Conservation (phyloP, 2,113 vertebrate genomes). For the Alethe diademata region DNA sequence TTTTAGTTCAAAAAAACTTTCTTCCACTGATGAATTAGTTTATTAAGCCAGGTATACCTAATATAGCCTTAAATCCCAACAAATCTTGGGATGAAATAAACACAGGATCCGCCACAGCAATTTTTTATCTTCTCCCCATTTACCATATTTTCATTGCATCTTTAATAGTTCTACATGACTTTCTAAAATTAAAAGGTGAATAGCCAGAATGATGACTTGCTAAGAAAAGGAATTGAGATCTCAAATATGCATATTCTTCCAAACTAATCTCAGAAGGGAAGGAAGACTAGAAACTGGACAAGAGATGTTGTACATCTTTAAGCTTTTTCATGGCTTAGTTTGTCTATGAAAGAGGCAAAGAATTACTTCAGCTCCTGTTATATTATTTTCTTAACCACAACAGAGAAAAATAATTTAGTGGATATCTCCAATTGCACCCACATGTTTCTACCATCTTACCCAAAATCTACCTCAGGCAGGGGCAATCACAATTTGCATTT, state of each 20-base stretch:
- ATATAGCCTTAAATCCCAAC: not conserved
- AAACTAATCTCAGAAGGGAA: not conserved
- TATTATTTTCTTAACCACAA: not conserved
- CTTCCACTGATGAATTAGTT: not conserved
- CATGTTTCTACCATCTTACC: not conserved
- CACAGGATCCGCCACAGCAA: not conserved
- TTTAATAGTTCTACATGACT: not conserved
- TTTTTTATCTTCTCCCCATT: not conserved
- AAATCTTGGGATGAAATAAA: not conserved
- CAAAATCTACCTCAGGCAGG: not conserved
- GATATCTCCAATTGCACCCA: not conserved
- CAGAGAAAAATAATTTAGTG: not conserved
- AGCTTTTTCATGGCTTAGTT: not conserved
- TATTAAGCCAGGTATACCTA: not conserved
- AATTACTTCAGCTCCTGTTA: not conserved
- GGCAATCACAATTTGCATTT: fast-evolving
- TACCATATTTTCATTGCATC: not conserved
- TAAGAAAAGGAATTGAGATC: not conserved
- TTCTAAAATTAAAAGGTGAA: not conserved
- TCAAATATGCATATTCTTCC: not conserved
- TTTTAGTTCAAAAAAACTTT: not conserved
- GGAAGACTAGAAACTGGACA: not conserved
- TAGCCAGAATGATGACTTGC: not conserved
- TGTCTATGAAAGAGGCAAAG: not conserved
- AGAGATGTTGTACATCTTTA: not conserved